phyloP scores from a whole-genome alignment of 2,113 vertebrate species.

The Tragelaphus imberbis region DNA sequence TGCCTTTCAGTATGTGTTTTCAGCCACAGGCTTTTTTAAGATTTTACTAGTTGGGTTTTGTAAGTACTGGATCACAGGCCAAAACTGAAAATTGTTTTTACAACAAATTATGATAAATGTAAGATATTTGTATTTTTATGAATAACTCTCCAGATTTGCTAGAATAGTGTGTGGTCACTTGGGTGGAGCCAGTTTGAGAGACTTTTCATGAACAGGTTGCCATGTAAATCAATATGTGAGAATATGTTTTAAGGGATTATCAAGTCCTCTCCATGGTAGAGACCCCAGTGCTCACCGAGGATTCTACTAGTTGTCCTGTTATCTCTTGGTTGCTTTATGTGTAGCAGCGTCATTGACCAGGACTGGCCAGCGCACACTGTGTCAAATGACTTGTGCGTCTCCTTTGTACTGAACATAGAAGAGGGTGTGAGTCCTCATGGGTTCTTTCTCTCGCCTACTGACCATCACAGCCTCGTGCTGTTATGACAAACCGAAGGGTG shows the following conservation, averaged over 20 bases:
- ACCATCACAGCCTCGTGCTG: not conserved
- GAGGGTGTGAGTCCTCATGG: not conserved
- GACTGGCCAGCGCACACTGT: not conserved
- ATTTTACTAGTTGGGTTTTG: constrained; percentile 17
- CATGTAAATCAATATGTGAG: not conserved
- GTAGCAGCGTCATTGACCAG: not conserved
- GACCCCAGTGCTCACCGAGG: not conserved
- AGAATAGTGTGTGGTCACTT: not conserved
- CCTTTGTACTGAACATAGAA: not conserved
- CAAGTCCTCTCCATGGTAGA: not conserved
- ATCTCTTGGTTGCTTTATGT: not conserved
- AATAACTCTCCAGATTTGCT: not conserved
- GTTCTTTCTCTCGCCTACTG: not conserved
- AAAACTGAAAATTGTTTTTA: not conserved
- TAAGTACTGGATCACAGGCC: not conserved
- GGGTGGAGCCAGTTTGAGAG: not conserved
- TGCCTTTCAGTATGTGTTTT: not conserved
- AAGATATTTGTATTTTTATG: not conserved
- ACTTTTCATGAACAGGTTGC: not conserved
- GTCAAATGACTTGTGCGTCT: not conserved
- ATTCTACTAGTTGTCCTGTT: not conserved
- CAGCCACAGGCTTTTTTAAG: not conserved
- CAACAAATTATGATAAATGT: not conserved
- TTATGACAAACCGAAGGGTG: not conserved
- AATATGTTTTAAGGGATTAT: not conserved